phyloP scores from a whole-genome alignment of 2,113 vertebrate genomes.

The Arothron firmamentum region DNA sequence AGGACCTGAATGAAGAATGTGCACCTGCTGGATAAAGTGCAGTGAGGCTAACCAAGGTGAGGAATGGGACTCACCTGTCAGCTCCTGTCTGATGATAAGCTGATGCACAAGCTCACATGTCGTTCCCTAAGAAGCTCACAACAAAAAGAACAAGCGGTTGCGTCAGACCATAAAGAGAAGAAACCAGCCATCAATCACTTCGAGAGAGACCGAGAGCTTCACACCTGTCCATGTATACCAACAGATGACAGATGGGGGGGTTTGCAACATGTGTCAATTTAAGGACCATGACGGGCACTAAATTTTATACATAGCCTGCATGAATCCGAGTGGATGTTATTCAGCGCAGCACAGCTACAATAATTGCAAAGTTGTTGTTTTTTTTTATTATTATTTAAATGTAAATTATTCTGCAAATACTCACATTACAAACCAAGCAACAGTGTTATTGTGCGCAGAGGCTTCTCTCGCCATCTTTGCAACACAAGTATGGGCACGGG shows the following conservation, averaged over 20 bases:
- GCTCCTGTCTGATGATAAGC: conserved; percentile 25
- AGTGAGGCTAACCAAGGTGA: conserved; percentile 1
- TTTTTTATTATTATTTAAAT: background rate
- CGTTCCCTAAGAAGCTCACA: conserved; percentile 5
- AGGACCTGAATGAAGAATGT: conserved; percentile 5
- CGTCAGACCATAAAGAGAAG: conserved; percentile 53
- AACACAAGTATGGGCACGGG: conserved; percentile 15
- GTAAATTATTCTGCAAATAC: conserved; percentile 20
- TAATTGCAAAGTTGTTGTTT: background rate
- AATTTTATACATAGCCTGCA: conserved; percentile 13
- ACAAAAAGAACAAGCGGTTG: conserved; percentile 37
- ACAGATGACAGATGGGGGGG: conserved; percentile 57
- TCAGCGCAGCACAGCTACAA: background rate
- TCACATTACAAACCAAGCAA: conserved; percentile 46
- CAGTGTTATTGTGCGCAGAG: conserved; percentile 22
- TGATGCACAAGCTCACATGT: conserved; percentile 3
- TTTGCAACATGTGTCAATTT: conserved; percentile 44
- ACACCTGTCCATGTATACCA: conserved; percentile 66
- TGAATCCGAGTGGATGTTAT: conserved; percentile 4
- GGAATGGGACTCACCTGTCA: conserved; percentile 18
- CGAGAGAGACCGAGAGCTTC: conserved; percentile 12
- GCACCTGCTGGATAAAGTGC: conserved; percentile 20
- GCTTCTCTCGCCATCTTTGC: conserved; percentile 36
- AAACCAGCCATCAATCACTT: conserved; percentile 47
- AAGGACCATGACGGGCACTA: background rate